Evolutionary conservation across 2,888 invertebrate genomes (phyloP).

Genomic region (Eurytoma adleriae): DNA sequence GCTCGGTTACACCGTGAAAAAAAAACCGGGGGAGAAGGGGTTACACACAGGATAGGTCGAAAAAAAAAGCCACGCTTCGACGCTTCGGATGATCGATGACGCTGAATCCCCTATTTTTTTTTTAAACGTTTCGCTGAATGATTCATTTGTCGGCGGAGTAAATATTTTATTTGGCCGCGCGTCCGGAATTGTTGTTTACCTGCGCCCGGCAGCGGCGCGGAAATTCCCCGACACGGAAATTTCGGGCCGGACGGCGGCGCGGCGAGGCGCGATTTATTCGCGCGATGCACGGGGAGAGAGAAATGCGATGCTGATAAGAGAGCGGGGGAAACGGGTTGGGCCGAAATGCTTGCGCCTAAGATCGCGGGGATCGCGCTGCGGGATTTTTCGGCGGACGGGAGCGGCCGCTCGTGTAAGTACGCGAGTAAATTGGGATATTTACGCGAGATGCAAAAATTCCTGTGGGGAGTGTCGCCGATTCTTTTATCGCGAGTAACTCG

Average conservation of each 20-base stretch:
- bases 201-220: background rate
- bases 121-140: conserved; percentile 50
- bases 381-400: background rate
- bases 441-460: no score
- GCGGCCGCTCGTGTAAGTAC: no score
- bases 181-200: conserved; percentile 7
- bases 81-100: conserved; percentile 46
- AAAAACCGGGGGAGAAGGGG: background rate
- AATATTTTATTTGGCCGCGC: conserved; percentile 20
- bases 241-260: background rate
- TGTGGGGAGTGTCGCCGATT: no score
- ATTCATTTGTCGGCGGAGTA: conserved; percentile 27
- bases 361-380: no score
- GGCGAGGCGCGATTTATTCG: background rate
- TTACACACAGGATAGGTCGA: background rate
- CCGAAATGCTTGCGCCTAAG: background rate
- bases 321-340: no score
- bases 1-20: no score
- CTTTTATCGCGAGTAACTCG: no score
- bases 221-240: background rate
- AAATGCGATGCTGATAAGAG: background rate
- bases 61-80: conserved; percentile 41
- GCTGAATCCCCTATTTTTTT: conserved; percentile 32
- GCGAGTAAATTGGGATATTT: no score
- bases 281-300: background rate